These are phyloP conservation scores for Microcebus lehilahytsara DNA, from an alignment of 2,113 vertebrate species.

Conservation along the genomic window DNA sequence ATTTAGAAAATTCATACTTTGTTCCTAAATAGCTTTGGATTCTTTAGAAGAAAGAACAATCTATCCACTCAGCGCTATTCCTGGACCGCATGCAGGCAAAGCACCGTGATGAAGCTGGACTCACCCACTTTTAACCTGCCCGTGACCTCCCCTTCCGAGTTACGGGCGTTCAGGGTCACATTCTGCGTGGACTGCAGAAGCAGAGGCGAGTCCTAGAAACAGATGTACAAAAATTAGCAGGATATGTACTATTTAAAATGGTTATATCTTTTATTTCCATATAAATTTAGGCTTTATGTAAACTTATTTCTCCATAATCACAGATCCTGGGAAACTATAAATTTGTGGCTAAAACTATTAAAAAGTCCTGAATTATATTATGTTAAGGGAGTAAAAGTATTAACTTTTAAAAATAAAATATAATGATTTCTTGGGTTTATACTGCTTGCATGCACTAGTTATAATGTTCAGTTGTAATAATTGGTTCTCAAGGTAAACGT, in stretches of 20 bases:
- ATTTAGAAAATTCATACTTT: not conserved
- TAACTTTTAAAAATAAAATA: not conserved
- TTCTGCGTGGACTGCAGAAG: constrained; percentile 92
- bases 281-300: not conserved
- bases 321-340: not conserved
- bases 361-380: not conserved
- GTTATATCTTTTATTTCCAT: not conserved
- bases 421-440: not conserved
- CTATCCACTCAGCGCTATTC: not conserved
- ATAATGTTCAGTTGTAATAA: not conserved
- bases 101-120: constrained; percentile 62
- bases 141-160: constrained; percentile 91
- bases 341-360: not conserved
- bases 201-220: constrained; percentile 90
- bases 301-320: not conserved
- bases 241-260: not conserved
- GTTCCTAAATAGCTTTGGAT: not conserved
- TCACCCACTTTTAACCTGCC: constrained; percentile 94
- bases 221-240: constrained; percentile 23
- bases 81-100: not conserved
- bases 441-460: not conserved
- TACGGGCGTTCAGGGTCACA: constrained; percentile 92
- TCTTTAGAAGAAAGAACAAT: not conserved
- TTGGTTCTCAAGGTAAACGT: not conserved
- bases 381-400: not conserved